Percentiles rank a stretch among this genome's conserved stretches.
phyloP scores from a whole-genome alignment of 2,888 invertebrate species.

The Heliconius charithonia region DNA sequence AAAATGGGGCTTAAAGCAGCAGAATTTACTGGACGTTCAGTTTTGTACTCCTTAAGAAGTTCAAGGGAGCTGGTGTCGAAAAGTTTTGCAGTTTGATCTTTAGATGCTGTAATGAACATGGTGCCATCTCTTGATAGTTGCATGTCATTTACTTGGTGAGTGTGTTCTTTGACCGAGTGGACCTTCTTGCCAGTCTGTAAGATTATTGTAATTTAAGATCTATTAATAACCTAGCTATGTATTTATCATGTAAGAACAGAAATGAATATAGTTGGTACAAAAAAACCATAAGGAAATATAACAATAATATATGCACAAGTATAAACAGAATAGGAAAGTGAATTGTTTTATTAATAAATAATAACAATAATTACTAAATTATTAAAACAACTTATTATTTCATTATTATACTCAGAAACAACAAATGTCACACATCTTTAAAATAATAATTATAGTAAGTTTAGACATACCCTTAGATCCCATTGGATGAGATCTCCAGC shows the following conservation, averaged over 20 bases:
- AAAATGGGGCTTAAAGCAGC: constrained; percentile 97
- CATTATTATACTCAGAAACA: neutral
- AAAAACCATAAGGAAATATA: too few species aligned
- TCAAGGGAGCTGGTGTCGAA: constrained; percentile 95
- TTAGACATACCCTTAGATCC: constrained; percentile 90
- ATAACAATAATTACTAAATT: too few species aligned
- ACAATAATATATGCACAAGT: too few species aligned
- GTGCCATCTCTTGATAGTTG: constrained; percentile 96
- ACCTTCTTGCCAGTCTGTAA: constrained; percentile 91
- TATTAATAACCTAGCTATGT: too few species aligned
- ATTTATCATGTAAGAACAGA: too few species aligned
- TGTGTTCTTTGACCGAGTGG: constrained; percentile 91
- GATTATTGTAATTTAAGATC: neutral
- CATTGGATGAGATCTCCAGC: constrained; percentile 96
- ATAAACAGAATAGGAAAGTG: too few species aligned
- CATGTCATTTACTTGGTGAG: constrained; percentile 96
- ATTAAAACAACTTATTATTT: too few species aligned
- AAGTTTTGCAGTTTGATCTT: constrained; percentile 97
- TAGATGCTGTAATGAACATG: constrained; percentile 98
- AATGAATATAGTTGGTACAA: too few species aligned
- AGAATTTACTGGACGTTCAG: constrained; percentile 98
- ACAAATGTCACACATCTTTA: neutral
- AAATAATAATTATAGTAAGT: neutral
- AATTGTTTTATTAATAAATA: too few species aligned
- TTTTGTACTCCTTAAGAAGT: constrained; percentile 97